phyloP scores from a whole-genome alignment of 2,797 vertebrate species.

The Erithacus rubecula region DNA sequence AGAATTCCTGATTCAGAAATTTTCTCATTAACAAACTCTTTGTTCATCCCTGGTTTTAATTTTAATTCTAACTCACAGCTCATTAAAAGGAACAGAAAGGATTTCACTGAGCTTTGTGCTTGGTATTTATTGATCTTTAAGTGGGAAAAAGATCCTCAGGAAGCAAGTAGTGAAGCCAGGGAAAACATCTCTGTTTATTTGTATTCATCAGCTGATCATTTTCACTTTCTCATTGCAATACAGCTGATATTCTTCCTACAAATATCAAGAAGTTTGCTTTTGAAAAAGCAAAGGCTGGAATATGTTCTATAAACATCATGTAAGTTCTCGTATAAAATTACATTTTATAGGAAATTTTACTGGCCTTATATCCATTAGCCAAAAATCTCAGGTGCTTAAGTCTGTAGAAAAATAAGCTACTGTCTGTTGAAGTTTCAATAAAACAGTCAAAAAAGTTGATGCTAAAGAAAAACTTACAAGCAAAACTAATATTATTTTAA shows the following conservation, averaged over 20 bases:
- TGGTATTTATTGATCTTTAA: not conserved
- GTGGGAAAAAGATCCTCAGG: not conserved
- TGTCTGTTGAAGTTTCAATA: slow-evolving; percentile 75
- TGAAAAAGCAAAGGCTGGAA: slow-evolving; percentile 36
- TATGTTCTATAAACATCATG: slow-evolving; percentile 65
- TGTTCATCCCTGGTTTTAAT: not conserved
- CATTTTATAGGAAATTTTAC: slow-evolving; percentile 75
- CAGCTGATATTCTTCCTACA: not conserved
- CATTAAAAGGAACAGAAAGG: not conserved
- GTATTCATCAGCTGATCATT: not conserved
- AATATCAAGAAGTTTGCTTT: slow-evolving; percentile 46
- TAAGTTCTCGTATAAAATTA: slow-evolving; percentile 71
- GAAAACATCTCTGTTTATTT: not conserved
- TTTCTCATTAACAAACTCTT: not conserved
- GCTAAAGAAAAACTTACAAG: slow-evolving; percentile 67
- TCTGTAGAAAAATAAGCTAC: slow-evolving; percentile 78
- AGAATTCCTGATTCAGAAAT: not conserved
- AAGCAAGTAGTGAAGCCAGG: not conserved
- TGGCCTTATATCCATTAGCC: slow-evolving; percentile 68
- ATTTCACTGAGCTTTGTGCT: not conserved
- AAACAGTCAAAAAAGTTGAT: slow-evolving; percentile 67
- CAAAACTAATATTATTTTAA: slow-evolving; percentile 71
- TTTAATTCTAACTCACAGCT: not conserved
- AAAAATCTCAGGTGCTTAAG: slow-evolving; percentile 77
- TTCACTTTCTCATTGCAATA: slow-evolving; percentile 36